Base-by-base conservation (phyloP, 2,888 invertebrate genomes). In the Augochlorella aurata region DNA sequence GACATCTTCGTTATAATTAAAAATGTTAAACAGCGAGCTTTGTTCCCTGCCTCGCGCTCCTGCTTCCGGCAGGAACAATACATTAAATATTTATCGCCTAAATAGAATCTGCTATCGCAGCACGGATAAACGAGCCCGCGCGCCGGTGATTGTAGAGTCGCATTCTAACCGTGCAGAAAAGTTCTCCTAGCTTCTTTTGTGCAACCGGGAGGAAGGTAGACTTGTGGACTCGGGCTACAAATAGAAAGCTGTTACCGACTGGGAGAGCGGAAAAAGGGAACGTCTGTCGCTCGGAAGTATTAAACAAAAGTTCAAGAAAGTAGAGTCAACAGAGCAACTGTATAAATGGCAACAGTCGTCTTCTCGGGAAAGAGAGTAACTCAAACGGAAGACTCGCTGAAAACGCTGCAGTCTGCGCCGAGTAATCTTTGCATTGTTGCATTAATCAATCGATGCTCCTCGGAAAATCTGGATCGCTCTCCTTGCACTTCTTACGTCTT, bases 261-360 rank as follows among this genome's bases (percentile, higher is more conserved):
- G 29, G 29, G 29, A 16, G 29, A 61, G 61, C 16, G 24, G 61
- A 61, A 61, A 29, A 50, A 69, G 50, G 18, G 12, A 50, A 50
- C 50, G n/a, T n/a, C 69, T 38, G 61, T 18, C 38, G 16, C 38
- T 21, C n/a, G 61, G 29, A 61, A 61, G 61, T 14, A 29, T 29
- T 61, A 16, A 61, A 61, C 29, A 61, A 61, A 61, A 61, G 29
- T 61, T 61, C 14, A 61, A 61, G 61, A 61, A 61, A 16, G 24
- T 16, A 16, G 16, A 29, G 61, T 61, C 29, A 61, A 61, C 61
- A 16, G 8, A 29, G 16, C 7, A 16, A 61, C 29, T 61, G 61
- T 16, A 29, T 14, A 61, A 61, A 61, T 61, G 24, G 29, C 7
- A 29, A 61, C 61, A 61, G 61, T 12, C 21, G 14, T 54, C 54